These are phyloP conservation scores for Drosophila testacea DNA, from an alignment of 2,888 invertebrate genomes.

Conservation along the genomic window DNA sequence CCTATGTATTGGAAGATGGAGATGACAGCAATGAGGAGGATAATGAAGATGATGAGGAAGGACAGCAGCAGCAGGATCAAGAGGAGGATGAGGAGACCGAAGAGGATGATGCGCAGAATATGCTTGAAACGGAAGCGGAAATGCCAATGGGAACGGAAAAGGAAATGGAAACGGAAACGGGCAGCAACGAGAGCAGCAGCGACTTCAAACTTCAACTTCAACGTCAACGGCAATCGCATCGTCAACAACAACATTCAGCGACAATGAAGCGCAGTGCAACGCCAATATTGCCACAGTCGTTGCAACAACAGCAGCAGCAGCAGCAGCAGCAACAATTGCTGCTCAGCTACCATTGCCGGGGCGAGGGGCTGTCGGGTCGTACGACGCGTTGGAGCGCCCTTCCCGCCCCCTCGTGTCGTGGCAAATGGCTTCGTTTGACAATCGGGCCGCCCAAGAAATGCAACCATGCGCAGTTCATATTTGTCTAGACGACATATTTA, in stretches of 20 bases:
- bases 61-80: slow-evolving; percentile 45
- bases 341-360: slow-evolving; percentile 88
- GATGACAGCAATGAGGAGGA: slow-evolving; percentile 51
- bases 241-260: slow-evolving; percentile 38
- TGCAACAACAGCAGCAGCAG: slow-evolving; percentile 34
- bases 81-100: slow-evolving; percentile 62
- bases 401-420: slow-evolving; percentile 94
- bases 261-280: slow-evolving; percentile 43
- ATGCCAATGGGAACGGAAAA: slow-evolving; percentile 16
- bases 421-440: slow-evolving; percentile 91
- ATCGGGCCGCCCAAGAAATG: slow-evolving; percentile 85
- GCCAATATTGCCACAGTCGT: slow-evolving; percentile 55
- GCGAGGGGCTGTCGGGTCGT: slow-evolving; percentile 92
- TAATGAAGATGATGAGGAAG: slow-evolving; percentile 52
- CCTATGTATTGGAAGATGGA: slow-evolving; percentile 31
- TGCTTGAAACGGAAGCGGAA: slow-evolving; percentile 51
- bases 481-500: slow-evolving; percentile 79
- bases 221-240: slow-evolving; percentile 50
- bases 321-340: slow-evolving; percentile 44
- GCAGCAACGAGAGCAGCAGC: slow-evolving; percentile 46
- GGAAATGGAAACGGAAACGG: slow-evolving; percentile 20
- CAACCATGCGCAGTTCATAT: slow-evolving; percentile 84
- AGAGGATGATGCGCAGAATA: slow-evolving; percentile 69
- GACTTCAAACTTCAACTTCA: slow-evolving; percentile 66
- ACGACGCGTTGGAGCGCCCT: slow-evolving; percentile 94